Evolutionary conservation across 1,140 invertebrate genomes (phyloP).

Genomic region (Drosophila yakuba): DNA sequence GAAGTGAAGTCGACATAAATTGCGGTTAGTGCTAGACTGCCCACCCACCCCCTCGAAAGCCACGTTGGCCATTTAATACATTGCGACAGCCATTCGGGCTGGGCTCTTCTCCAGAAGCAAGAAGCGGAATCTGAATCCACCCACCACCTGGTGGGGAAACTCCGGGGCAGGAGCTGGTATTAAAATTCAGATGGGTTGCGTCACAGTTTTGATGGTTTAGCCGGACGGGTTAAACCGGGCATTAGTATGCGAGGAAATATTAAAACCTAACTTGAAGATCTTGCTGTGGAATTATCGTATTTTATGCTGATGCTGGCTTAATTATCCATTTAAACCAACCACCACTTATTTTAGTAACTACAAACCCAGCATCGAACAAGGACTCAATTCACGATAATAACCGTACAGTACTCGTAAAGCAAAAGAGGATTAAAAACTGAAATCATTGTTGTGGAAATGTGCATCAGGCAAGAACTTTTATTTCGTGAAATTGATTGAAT

Average conservation of each 20-base stretch:
- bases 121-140: background rate
- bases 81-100: slow-evolving; percentile 21
- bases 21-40: slow-evolving; percentile 65
- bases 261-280: background rate
- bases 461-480: background rate
- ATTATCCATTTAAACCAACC: no score
- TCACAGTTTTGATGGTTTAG: background rate
- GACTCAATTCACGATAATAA: background rate
- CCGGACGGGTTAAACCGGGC: background rate
- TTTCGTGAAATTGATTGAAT: slow-evolving; percentile 13
- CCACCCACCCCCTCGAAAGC: slow-evolving; percentile 4
- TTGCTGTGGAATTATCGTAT: background rate
- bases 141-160: background rate
- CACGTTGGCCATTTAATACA: slow-evolving; percentile 50
- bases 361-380: background rate
- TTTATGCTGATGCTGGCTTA: background rate
- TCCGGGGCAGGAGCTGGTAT: background rate
- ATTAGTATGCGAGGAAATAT: background rate
- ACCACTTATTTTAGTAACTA: no score
- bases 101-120: background rate
- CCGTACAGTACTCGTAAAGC: no score
- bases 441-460: background rate
- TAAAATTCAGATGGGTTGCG: background rate
- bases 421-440: background rate
- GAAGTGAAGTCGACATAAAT: slow-evolving; percentile 82